phyloP scores from a whole-genome alignment of 2,113 vertebrate species.

The Cichladusa arquata region DNA sequence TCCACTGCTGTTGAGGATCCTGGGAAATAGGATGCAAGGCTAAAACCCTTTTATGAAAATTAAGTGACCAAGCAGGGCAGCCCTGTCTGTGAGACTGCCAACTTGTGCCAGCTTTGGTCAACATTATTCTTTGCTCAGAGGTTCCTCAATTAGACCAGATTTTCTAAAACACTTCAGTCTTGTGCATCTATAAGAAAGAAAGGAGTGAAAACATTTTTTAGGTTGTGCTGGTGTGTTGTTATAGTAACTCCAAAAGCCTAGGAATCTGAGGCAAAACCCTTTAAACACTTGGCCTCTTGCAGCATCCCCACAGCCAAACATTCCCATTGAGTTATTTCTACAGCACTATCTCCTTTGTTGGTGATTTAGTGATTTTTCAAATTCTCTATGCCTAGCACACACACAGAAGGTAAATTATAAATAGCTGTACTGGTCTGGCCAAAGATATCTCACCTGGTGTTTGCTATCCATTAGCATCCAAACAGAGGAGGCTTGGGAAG shows the following conservation, averaged over 20 bases:
- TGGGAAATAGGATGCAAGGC: constrained; percentile 2
- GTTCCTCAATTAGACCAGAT: constrained; percentile 11
- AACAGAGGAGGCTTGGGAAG: background rate
- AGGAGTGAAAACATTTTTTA: constrained; percentile 20
- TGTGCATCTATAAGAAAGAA: background rate
- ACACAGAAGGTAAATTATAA: background rate
- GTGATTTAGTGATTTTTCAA: background rate
- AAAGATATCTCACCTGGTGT: background rate
- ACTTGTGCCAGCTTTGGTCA: constrained; percentile 32
- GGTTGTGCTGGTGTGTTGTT: constrained; percentile 16
- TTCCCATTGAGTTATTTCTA: background rate
- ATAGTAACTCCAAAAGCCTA: constrained; percentile 30
- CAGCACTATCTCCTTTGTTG: background rate
- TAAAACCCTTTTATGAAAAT: constrained; percentile 30
- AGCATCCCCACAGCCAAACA: background rate
- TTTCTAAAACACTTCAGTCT: background rate
- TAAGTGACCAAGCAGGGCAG: background rate
- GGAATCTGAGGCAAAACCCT: background rate
- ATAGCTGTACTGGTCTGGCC: background rate
- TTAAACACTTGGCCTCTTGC: background rate
- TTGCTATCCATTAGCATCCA: background rate
- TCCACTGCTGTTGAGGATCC: background rate
- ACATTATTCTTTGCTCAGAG: background rate
- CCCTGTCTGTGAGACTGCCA: background rate
- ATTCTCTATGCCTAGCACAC: background rate